A percentile compares a stretch with the other conserved stretches of the same genome.
Conservation (phyloP, 1,140 invertebrate genomes). For the Drosophila sucinea region DNA sequence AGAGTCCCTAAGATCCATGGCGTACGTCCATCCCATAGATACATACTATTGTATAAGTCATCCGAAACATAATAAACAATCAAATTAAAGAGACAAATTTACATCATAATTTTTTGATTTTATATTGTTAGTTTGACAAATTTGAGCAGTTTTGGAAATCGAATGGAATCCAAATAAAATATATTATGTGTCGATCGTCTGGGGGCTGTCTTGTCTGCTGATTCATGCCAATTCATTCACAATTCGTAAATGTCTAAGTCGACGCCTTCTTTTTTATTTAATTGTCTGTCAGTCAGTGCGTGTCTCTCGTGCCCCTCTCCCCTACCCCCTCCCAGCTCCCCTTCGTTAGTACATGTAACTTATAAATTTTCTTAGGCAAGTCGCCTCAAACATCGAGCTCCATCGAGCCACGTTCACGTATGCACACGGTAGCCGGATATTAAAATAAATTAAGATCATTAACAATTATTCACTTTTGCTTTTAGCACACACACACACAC, state of each 20-base stretch:
- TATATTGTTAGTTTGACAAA: too few species aligned
- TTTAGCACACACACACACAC: constrained; percentile 46
- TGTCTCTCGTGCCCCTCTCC: not conserved
- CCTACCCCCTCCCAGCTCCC: not conserved
- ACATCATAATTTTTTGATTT: too few species aligned
- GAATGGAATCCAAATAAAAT: too few species aligned
- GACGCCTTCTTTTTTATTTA: constrained; percentile 1
- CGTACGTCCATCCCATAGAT: too few species aligned
- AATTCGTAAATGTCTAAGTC: not conserved
- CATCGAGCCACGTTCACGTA: constrained; percentile 1
- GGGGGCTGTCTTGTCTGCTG: not conserved
- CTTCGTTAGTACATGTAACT: not conserved
- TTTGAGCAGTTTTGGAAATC: too few species aligned
- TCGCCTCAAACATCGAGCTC: not conserved
- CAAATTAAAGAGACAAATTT: too few species aligned
- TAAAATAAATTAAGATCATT: constrained; percentile 75
- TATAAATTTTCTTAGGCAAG: constrained; percentile 20
- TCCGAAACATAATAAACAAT: too few species aligned
- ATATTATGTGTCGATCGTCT: too few species aligned
- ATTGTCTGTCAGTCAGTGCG: constrained; percentile 2
- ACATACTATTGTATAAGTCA: too few species aligned
- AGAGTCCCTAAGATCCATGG: too few species aligned
- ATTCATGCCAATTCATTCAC: constrained; percentile 4
- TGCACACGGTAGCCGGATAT: constrained; percentile 61
- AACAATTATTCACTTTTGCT: constrained; percentile 79